A percentile compares a stretch with the other conserved stretches of the same genome.
phyloP scores from a whole-genome alignment of 2,113 vertebrate species.

The Gymnorhina tibicen region DNA sequence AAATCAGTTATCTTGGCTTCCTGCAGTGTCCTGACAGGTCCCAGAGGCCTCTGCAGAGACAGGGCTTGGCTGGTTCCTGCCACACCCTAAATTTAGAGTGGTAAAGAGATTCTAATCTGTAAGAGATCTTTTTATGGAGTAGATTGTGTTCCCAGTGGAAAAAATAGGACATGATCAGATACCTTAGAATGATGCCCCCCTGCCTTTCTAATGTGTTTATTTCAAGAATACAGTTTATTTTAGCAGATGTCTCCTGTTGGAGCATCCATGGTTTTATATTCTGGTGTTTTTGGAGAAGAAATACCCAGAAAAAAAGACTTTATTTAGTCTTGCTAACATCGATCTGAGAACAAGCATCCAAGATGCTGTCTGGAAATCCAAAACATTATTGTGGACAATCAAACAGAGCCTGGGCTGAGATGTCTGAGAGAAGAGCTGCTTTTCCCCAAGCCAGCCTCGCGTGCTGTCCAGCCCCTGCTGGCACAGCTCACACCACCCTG shows the following conservation, averaged over 20 bases:
- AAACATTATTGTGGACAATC: not conserved
- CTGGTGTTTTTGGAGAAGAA: not conserved
- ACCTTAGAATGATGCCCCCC: not conserved
- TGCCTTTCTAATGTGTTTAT: not conserved
- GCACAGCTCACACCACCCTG: not conserved
- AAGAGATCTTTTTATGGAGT: not conserved
- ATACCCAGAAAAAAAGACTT: not conserved
- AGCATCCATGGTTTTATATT: not conserved
- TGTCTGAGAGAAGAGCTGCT: not conserved
- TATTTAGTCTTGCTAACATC: not conserved
- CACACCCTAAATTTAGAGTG: not conserved
- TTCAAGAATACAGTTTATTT: not conserved
- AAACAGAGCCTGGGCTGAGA: not conserved
- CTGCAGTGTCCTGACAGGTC: conserved; percentile 2
- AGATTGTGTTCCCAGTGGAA: not conserved
- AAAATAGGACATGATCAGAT: not conserved
- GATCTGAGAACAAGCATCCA: not conserved
- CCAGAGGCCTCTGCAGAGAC: not conserved
- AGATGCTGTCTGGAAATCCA: not conserved
- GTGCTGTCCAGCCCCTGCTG: not conserved
- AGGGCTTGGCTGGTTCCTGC: not conserved
- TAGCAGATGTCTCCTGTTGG: not conserved
- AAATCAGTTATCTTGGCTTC: not conserved
- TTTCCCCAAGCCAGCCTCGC: accelerated
- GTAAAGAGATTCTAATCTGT: not conserved